Base-by-base conservation (phyloP, 2,888 invertebrate species). In the Tuta absoluta region DNA sequence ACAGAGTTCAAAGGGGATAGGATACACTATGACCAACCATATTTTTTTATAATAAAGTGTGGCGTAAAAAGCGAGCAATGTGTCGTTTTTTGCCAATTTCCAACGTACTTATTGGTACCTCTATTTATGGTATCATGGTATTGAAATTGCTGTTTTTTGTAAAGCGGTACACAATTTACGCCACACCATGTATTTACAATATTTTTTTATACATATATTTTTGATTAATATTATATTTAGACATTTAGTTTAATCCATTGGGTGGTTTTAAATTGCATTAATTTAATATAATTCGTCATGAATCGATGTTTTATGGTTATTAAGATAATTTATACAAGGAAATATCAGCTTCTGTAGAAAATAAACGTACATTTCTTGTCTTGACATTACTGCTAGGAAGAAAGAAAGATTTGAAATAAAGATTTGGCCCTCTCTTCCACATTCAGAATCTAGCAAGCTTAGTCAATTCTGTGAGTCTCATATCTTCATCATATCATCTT, bases 1-100 rank as follows among this genome's bases (percentile, higher is more conserved):
- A 82, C 81, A 79, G 77, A 78, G 74, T 76, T 71, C 71, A 74
- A 76, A 75, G 72, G 72, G 71, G 70, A 64, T 66, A 61, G 65
- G 64, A 51, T 21, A 49, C 10, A 21, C 17, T 67, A 49, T 38
- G 60, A 49, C 48, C 60, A 64, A 60, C 49, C 60, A 53, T 67
- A 66, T 53, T 45, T 63, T n/a, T n/a, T 67, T 66, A 73, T 71
- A 67, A 65, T 58, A 56, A 65, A 65, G 28, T 33, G 14, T 61
- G 10, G 8, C 14, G 12, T 49, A 49, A n/a, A 23, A 3, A 17
- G 23, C 2, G 10, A 33, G 10, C 1, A 8, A 33, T 5, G 28
- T 28, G 28, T 28, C 28, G 28, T 2, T 28, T n/a, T n/a, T n/a
- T n/a, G n/a, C 28, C 3, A 28, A 28, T 28, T 28, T 28, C 28